These are phyloP conservation scores for Chrysaora quinquecirrha DNA, from an alignment of 30 jellyfish, hydroid and myxozoan species.

Conservation along the genomic window DNA sequence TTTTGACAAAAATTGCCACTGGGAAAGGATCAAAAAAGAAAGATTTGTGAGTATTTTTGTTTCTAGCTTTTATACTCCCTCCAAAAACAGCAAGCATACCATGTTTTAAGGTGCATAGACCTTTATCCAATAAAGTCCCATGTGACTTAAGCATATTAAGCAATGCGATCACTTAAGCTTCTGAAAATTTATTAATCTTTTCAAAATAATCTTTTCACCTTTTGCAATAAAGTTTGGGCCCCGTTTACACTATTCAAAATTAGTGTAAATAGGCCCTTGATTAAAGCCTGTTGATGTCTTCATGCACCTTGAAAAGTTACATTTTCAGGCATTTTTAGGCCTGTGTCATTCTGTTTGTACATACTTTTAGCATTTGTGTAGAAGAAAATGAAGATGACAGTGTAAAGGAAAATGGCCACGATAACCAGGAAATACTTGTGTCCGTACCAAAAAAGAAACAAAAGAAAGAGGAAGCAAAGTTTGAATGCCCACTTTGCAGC, in stretches of 20 bases:
- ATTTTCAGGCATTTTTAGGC: not conserved
- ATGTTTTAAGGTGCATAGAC: too few relatives aligned
- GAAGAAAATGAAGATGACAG: slow-evolving; percentile 19
- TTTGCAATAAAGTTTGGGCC: not conserved
- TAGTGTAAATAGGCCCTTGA: too few relatives aligned
- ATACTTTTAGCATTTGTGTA: not conserved
- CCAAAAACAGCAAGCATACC: not conserved
- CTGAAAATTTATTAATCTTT: too few relatives aligned
- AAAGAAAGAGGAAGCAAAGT: slow-evolving; percentile 11
- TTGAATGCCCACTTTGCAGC: slow-evolving; percentile 50
- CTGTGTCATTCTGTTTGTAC: not conserved
- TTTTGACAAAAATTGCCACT: not conserved
- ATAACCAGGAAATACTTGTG: not conserved
- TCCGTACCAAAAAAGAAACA: slow-evolving; percentile 28
- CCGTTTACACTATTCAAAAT: too few relatives aligned
- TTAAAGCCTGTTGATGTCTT: not conserved
- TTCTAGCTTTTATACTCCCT: too few relatives aligned
- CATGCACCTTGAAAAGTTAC: not conserved
- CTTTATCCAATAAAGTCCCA: too few relatives aligned
- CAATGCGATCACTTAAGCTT: not conserved
- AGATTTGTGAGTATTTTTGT: too few relatives aligned
- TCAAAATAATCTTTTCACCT: not conserved
- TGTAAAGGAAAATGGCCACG: not conserved
- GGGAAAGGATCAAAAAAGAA: not conserved
- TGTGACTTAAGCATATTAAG: not conserved